A percentile compares a stretch with the other conserved stretches of the same genome.
Evolutionary conservation across 2,113 vertebrate genomes (phyloP).

Genomic region (Periophthalmus modestus): DNA sequence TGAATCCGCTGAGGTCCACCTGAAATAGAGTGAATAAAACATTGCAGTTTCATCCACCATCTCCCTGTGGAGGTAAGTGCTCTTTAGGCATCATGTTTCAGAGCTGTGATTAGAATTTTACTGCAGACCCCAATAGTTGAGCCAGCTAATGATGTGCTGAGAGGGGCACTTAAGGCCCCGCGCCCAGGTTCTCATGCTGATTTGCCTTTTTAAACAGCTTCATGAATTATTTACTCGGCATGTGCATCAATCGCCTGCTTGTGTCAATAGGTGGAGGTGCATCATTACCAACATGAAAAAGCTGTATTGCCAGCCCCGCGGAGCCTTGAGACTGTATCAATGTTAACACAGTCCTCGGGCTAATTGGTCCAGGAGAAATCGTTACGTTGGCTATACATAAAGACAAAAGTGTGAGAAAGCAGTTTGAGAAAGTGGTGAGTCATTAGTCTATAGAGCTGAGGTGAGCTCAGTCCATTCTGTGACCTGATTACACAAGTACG

Average conservation of each 20-base stretch:
- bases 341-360: slow-evolving; percentile 47
- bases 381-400: slow-evolving; percentile 32
- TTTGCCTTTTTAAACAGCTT: slow-evolving; percentile 51
- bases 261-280: slow-evolving; percentile 55
- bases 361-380: slow-evolving; percentile 46
- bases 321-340: slow-evolving; percentile 39
- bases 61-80: slow-evolving; percentile 10
- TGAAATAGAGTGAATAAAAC: slow-evolving; percentile 12
- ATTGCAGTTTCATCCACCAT: slow-evolving; percentile 23
- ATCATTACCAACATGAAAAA: slow-evolving; percentile 55
- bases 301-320: slow-evolving; percentile 18
- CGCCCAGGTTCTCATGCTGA: slow-evolving; percentile 47
- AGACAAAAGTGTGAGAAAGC: slow-evolving; percentile 40
- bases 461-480: slow-evolving; percentile 3
- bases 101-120: slow-evolving; percentile 47
- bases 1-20: not conserved
- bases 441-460: slow-evolving; percentile 18
- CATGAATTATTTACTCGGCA: slow-evolving; percentile 71
- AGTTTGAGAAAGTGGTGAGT: slow-evolving; percentile 24
- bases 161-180: slow-evolving; percentile 33
- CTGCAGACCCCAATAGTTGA: slow-evolving; percentile 32
- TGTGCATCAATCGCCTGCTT: slow-evolving; percentile 54
- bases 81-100: slow-evolving; percentile 33
- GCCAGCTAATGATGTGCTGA: slow-evolving; percentile 52
- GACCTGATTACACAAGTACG: not conserved